phyloP scores from a whole-genome alignment of 2,888 invertebrate genomes.

The Prenolepis imparis region DNA sequence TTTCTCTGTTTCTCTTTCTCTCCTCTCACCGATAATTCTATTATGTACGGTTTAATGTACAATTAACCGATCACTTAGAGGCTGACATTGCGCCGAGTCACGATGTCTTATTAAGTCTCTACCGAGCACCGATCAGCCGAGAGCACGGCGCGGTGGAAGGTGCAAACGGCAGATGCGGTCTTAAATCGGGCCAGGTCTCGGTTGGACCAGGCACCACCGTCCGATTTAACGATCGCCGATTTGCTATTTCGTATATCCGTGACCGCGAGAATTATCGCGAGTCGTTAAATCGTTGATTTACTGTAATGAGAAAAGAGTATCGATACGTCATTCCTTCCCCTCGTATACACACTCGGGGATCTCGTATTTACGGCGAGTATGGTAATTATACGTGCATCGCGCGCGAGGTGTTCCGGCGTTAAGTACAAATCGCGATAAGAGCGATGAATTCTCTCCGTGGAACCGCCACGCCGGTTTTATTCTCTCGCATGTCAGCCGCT shows the following conservation, averaged over 20 bases:
- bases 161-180: conserved; percentile 61
- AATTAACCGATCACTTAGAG: conserved; percentile 86
- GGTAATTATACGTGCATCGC: conserved; percentile 42
- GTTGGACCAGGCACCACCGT: conserved; percentile 39
- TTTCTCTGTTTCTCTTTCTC: conserved; percentile 23
- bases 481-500: conserved; percentile 32
- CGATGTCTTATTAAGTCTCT: conserved; percentile 86
- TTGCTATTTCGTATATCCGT: conserved; percentile 58
- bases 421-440: conserved; percentile 53
- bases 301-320: conserved; percentile 18
- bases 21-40: conserved; percentile 82
- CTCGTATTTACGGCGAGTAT: conserved; percentile 42
- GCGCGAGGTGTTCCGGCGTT: conserved; percentile 44
- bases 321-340: conserved; percentile 7
- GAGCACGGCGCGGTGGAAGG: conserved; percentile 64
- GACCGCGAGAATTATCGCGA: conserved; percentile 45
- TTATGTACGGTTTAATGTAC: conserved; percentile 86
- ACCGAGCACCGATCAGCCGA: conserved; percentile 71
- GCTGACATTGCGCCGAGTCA: conserved; percentile 85
- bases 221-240: conserved; percentile 60
- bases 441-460: conserved; percentile 46
- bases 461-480: conserved; percentile 31
- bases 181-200: conserved; percentile 61
- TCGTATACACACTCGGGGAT: background rate
- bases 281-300: conserved; percentile 37